Evolutionary conservation across 2,113 vertebrate species (phyloP).

Genomic region (Passer montanus): DNA sequence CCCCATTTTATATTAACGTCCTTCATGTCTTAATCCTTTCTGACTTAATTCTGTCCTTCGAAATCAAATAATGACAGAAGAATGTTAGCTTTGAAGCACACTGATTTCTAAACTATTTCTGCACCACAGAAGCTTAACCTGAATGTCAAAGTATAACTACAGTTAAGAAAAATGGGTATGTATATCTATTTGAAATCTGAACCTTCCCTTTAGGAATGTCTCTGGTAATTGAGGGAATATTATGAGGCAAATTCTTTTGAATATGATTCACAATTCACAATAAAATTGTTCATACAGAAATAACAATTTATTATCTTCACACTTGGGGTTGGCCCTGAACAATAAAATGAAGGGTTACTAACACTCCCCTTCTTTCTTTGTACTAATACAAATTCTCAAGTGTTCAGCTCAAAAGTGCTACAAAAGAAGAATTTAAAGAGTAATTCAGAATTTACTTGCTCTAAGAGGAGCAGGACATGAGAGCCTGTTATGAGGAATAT

Average conservation of each 20-base stretch:
- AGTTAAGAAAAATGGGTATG: neutral
- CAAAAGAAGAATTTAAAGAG: neutral
- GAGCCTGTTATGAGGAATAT: neutral
- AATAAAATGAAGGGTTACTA: neutral
- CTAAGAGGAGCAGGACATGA: neutral
- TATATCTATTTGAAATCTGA: neutral
- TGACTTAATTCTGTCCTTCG: slow-evolving; percentile 1
- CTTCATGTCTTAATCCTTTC: neutral
- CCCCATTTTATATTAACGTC: neutral
- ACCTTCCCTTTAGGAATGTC: neutral
- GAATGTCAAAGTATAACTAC: neutral
- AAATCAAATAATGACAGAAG: neutral
- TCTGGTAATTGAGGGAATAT: neutral
- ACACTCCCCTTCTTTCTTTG: neutral
- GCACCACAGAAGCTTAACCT: neutral
- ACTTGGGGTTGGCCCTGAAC: neutral
- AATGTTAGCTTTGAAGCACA: neutral
- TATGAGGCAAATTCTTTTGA: neutral
- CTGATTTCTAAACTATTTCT: neutral
- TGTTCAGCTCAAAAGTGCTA: neutral
- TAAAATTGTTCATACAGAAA: neutral
- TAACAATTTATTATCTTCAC: neutral
- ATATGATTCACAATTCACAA: neutral
- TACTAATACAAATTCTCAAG: neutral
- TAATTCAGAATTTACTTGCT: neutral